These are phyloP conservation scores for Malacoctenus gilli DNA, from an alignment of 2,797 vertebrate species.

Conservation along the genomic window DNA sequence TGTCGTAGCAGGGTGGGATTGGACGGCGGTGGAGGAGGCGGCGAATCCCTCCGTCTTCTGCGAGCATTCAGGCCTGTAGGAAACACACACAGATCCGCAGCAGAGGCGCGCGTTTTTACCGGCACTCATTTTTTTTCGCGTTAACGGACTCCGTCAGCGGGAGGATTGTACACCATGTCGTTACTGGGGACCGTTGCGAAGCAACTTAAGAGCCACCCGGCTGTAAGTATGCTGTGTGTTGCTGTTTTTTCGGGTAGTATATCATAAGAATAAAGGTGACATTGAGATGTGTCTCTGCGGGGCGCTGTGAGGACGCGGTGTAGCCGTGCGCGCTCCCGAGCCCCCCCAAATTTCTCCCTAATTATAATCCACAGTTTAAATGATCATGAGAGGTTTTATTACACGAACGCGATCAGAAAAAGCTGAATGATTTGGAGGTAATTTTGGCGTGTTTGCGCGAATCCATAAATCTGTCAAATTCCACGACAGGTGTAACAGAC, in stretches of 20 bases:
- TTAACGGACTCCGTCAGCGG: not conserved
- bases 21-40: constrained; percentile 29
- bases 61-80: constrained; percentile 1
- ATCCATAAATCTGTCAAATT: not conserved
- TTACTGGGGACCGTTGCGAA: constrained; percentile 63
- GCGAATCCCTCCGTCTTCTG: not conserved
- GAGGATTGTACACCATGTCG: constrained; percentile 44
- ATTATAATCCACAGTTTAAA: constrained; percentile 5
- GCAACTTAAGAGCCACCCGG: constrained; percentile 76
- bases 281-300: constrained; percentile 55
- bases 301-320: constrained; percentile 22
- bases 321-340: constrained; percentile 4
- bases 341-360: not conserved
- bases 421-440: too few species aligned
- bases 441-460: too few species aligned
- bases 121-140: not conserved
- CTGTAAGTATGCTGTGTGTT: constrained; percentile 65
- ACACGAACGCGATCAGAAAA: too few species aligned
- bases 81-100: not conserved
- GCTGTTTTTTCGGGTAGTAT: not conserved
- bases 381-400: too few species aligned
- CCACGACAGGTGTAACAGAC: not conserved
- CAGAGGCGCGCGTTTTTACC: constrained; percentile 1
- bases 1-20: constrained; percentile 52
- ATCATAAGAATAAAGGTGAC: constrained; percentile 56